These are phyloP conservation scores for Leptinotarsa tumamoca DNA, from an alignment of 2,888 invertebrate genomes.

Conservation along the genomic window DNA sequence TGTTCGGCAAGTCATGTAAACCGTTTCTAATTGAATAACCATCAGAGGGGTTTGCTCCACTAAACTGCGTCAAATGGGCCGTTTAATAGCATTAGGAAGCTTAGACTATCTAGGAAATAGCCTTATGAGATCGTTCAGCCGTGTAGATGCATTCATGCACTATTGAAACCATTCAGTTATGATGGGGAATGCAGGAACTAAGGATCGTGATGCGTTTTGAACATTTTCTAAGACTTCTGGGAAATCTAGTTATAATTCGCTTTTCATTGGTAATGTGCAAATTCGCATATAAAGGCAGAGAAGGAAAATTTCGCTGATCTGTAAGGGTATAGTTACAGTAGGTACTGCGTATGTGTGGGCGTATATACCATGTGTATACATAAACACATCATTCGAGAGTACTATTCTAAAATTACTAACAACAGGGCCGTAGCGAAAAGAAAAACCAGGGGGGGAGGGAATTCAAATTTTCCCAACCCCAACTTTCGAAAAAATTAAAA, in stretches of 20 bases:
- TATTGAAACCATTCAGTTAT: conserved; percentile 2
- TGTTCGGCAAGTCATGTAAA: conserved; percentile 34
- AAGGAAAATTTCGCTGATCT: too few species aligned
- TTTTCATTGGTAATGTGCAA: too few species aligned
- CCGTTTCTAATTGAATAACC: conserved; percentile 38
- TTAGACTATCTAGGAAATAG: conserved; percentile 20
- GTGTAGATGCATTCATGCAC: conserved; percentile 11
- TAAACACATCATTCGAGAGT: too few species aligned
- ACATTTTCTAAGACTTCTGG: not conserved
- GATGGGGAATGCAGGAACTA: not conserved
- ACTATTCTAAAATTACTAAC: too few species aligned
- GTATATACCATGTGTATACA: too few species aligned
- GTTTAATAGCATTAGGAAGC: conserved; percentile 32
- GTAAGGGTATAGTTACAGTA: too few species aligned
- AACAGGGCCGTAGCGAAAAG: too few species aligned
- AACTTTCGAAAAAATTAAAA: too few species aligned
- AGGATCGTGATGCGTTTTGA: not conserved
- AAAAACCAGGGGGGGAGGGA: too few species aligned
- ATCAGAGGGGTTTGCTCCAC: conserved; percentile 32
- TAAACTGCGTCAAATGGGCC: conserved; percentile 35
- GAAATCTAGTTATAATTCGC: not conserved
- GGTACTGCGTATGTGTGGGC: too few species aligned
- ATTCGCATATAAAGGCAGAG: too few species aligned
- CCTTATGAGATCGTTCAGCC: conserved; percentile 18
- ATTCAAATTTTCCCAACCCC: too few species aligned